Evolutionary conservation across 1,140 invertebrate species (phyloP), one percentile per base, ranked within the genome.

Genomic region (Habropoda laboriosa): DNA sequence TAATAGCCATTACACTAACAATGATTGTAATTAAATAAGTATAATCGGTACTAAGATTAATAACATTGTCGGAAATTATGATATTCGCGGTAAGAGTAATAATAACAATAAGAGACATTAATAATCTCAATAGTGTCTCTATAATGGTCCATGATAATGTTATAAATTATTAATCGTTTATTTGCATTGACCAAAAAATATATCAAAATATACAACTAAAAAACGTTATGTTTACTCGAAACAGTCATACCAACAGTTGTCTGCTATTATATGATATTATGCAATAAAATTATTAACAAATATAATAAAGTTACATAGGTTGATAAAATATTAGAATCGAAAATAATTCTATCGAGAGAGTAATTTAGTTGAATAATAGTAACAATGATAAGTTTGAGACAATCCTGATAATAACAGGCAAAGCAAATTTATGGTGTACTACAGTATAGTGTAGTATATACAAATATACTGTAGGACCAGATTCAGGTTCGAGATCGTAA

Each of bases 31-130:
- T 27, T 30, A 13, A 18, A 30, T 55, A 55, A 13, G 3, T 30
- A 55, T 55, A 30, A 57, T 57, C n/a, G 27, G 21, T 57, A 74
- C 57, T 64, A 80, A 45, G 63, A 64, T 18, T 42, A 38, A 72
- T 45, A 42, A 66, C 70, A 67, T 51, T 38, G 72, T n/a, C n/a
- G n/a, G n/a, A n/a, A n/a, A n/a, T n/a, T n/a, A n/a, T n/a, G n/a
- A 82, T 83, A 79, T 47, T 51, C n/a, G 55, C 58, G 51, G 61
- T 58, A 27, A 77, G 38, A 61, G 51, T 58, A 42, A 27, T 55
- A 64, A 73, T 75, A 57, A 42, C 47, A 40, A 70, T 67, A 53
- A 70, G n/a, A n/a, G n/a, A n/a, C 49, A 63, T 67, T 67, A 51
- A 61, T 66, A 80, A 67, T 76, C 45, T 61, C 35, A 57, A 61